Base-by-base conservation (phyloP, 2,888 invertebrate species). In the Xestia sexstrigata region DNA sequence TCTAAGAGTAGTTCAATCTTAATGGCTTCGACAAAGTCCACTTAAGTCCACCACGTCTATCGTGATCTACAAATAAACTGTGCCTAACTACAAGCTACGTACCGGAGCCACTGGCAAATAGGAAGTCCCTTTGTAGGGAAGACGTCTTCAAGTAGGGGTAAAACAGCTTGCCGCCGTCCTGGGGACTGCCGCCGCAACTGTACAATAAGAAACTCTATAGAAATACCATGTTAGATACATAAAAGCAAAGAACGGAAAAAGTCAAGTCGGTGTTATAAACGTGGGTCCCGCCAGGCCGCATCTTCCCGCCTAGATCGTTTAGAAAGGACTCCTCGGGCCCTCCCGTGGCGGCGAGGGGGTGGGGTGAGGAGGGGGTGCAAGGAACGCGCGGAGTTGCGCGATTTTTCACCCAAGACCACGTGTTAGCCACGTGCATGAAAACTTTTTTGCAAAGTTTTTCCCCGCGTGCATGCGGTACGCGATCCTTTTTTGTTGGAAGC, bases 121-220 rank as follows among this genome's bases (percentile, higher is more conserved):
- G 95, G 94, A 97, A 95, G 93, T 97, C 97, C 97, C 97, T 96
- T 94, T 97, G 97, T 83, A 97, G 96, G 96, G 97, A 96, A 85
- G 97, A 97, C 96, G 97, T 97, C 95, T 97, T 97, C 96, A 97
- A 92, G 90, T 97, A 97, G 89, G 97, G 97, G 96, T 97, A 97
- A 96, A 97, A 97, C 97, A 97, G 97, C 96, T 97, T 97, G 97
- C 93, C 92, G 96, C 92, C 95, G 94, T 94, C 85, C 91, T 85
- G 87, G 83, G 86, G 87, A 93, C 94, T 89, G 90, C 91, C 88
- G 91, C 89, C 90, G 87, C 83, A 90, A 95, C 96, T 96, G 95
- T 78, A 76, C 86, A 89, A 90, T 92, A 90, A 91, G 75, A 83
- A 80, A 88, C 78, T 83, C 68, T 79, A 82, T 83, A 81, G 70